Conservation (phyloP, 2,113 vertebrate genomes). For the Dromas ardeola region DNA sequence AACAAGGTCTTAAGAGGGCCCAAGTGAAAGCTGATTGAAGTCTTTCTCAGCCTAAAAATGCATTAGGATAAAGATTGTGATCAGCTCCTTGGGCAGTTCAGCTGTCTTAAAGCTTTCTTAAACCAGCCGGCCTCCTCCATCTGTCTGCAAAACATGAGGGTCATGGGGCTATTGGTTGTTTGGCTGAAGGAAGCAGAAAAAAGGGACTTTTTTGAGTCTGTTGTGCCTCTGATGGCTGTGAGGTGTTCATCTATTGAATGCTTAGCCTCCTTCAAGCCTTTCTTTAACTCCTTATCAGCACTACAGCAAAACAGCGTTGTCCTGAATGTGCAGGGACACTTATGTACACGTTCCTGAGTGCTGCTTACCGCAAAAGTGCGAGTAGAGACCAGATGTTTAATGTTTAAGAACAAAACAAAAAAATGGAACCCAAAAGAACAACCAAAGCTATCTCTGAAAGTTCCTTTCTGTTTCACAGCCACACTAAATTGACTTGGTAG, state of each 20-base stretch:
- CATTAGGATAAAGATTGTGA: background rate
- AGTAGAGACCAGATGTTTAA: background rate
- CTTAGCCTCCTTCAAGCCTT: background rate
- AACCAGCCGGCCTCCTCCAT: background rate
- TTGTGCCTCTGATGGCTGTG: background rate
- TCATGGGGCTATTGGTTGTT: background rate
- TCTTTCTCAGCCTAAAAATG: background rate
- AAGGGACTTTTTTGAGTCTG: background rate
- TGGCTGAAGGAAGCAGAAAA: background rate
- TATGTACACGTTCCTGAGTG: accelerated
- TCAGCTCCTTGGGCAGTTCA: background rate
- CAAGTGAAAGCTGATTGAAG: background rate
- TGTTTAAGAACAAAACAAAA: background rate
- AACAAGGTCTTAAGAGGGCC: background rate
- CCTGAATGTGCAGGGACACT: background rate
- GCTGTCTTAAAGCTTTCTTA: background rate
- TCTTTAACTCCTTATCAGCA: background rate
- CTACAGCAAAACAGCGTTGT: background rate
- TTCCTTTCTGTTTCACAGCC: background rate
- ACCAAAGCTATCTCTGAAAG: background rate
- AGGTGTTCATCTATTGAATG: background rate
- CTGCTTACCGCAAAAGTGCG: background rate
- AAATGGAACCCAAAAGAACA: background rate
- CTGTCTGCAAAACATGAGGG: background rate
- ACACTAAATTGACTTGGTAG: background rate